Percentiles rank a stretch among this genome's conserved stretches.
phyloP scores from a whole-genome alignment of 2,888 invertebrate genomes.

The Sminthurides aquaticus region DNA sequence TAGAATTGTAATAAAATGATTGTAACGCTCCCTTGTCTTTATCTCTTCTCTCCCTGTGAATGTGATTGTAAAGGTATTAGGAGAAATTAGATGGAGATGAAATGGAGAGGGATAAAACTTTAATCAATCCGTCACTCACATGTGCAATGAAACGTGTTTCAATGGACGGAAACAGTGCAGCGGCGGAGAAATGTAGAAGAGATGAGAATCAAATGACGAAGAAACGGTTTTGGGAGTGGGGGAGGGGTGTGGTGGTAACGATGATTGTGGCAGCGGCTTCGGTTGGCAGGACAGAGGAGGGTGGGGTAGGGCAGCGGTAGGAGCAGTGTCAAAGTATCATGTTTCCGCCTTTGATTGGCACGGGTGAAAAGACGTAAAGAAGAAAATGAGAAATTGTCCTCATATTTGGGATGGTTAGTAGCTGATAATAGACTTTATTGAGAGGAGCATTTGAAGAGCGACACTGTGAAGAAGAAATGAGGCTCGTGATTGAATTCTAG shows the following conservation, averaged over 20 bases:
- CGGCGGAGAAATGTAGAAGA: too few relatives aligned
- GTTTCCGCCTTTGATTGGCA: background rate
- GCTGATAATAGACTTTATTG: background rate
- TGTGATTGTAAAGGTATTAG: background rate
- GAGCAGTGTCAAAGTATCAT: background rate
- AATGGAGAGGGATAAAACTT: background rate
- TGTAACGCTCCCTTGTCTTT: too few relatives aligned
- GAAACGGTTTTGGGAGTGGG: too few relatives aligned
- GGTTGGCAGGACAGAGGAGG: too few relatives aligned
- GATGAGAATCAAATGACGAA: too few relatives aligned
- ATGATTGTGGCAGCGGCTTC: too few relatives aligned
- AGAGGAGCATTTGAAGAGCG: background rate
- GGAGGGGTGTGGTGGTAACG: too few relatives aligned
- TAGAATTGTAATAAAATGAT: background rate
- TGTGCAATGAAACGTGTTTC: conserved; percentile 3
- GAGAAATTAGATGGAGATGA: conserved; percentile 1
- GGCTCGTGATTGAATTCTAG: background rate
- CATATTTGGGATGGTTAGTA: background rate
- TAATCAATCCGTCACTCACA: conserved; percentile 3
- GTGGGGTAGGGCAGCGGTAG: background rate
- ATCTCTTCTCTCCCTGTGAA: too few relatives aligned
- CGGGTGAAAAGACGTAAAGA: background rate
- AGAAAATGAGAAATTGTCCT: background rate
- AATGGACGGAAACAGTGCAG: background rate
- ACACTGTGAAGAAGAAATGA: background rate